Evolutionary conservation across 2,888 invertebrate genomes (phyloP), one percentile per base, ranked within the genome.

Genomic region (Dromius quadrimaculatus): DNA sequence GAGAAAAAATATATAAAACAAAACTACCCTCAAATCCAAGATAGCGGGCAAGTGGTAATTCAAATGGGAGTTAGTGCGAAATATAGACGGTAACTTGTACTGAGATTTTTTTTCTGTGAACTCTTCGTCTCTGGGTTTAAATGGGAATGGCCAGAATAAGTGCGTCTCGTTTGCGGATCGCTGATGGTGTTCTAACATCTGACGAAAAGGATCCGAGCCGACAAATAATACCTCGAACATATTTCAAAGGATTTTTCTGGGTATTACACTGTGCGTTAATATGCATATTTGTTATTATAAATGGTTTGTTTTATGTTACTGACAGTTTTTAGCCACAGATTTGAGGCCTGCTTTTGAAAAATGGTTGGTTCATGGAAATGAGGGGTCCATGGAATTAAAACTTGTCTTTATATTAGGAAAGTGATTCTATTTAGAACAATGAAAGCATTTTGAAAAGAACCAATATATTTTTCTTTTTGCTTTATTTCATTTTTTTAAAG

Each of bases 191-290:
- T 28, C n/a, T 1, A 13, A 15, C 32, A 54, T 11, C n/a, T 22
- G 47, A 19, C 19, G n/a, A 19, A 8, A n/a, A n/a, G n/a, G n/a
- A n/a, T n/a, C n/a, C n/a, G n/a, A n/a, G n/a, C n/a, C n/a, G n/a
- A n/a, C n/a, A n/a, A n/a, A n/a, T n/a, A 54, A 54, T 54, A 54
- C 50, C 28, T 54, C 50, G 50, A 54, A 54, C 28, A 54, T 54
- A 54, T 54, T 54, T 54, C 50, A 54, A 28, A 54, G 28, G 15
- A 54, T 54, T 54, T 28, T 54, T 54, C 50, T 54, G 50, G 23
- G 50, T 54, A 54, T 54, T 54, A 54, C 50, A 28, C 15, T 15
- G 9, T 13, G 50, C 23, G 50, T 28, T 54, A 54, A 54, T 54
- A 54, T 54, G 50, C 50, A 54, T 54, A 54, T 54, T 54, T 54